Base-by-base conservation (phyloP, 2,113 vertebrate species). In the Sinocyclocheilus maitianheensis region DNA sequence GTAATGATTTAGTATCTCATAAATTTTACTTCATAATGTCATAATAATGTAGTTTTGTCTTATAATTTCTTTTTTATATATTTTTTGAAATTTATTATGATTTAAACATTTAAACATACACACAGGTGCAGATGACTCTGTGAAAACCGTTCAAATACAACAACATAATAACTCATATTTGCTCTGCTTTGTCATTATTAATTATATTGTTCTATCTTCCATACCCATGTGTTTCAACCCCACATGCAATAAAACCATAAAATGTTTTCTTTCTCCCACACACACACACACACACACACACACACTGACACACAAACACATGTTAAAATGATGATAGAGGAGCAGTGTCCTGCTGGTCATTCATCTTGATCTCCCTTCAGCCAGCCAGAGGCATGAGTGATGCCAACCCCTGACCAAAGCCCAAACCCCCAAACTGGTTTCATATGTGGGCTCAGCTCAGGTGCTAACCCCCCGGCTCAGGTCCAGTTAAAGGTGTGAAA, bases 291-390 rank as follows among this genome's bases (percentile, higher is more conserved):
- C 30, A 30, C 30, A 30, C 74, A 55, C 88, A 80, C 76, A 58
- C 74, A 20, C 75, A 58, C 88, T 24, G 91, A 89, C 91, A 86
- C 89, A 87, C 89, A 88, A 88, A 89, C 2, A 48, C 90, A 91
- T 89, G 91, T 89, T 91, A 90, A 94, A 95, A 95, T 92, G 91
- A 95, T 94, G 94, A 95, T 94, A 86, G 92, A 95, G 81, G 88
- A 94, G 92, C 87, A 87, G 13, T 71, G 88, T 91, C 87, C 85
- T 88, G 87, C 90, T 76, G 87, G 88, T 91, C 93, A 94, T 95
- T 92, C 93, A 92, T 95, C 94, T 94, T 88, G 58, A 85, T 90
- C 72, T 86, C 89, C 91, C 87, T 91, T 86, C 91, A 77, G 34
- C 24, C 85, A 75, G 78, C 78, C 78, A 40, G 14, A 81, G 20